Base-by-base conservation (phyloP, 1,140 invertebrate species). In the Nilaparvata lugens region DNA sequence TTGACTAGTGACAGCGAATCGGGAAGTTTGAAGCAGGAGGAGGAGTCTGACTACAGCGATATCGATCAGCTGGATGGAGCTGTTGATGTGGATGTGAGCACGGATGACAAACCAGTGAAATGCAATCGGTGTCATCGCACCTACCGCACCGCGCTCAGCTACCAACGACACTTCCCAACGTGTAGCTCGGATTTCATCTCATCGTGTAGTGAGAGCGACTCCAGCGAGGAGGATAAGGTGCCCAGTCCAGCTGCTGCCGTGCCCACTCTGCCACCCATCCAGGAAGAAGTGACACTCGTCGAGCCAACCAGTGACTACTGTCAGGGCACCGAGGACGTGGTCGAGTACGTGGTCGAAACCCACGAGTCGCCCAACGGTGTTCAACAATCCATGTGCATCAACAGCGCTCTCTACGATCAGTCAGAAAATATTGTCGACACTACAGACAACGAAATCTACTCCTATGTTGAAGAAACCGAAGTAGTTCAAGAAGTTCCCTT, bases 101-200 rank as follows among this genome's bases (percentile, higher is more conserved):
- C 53, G 7, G 66, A 72, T 19, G 85, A 87, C 65, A 83, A 81
- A 63, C 87, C 90, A 16, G 91, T 94, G 0, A 90, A 87, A 66
- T 95, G 93, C 74, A 82, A 86, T 63, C 81, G 86, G 56, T 97
- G 93, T 71, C 88, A 90, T 67, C 86, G 90, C 67, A 88, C 90
- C 2, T 97, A 96, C 71, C 80, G 93, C 68, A 95, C 91, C 11
- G 84, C 84, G 64, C 84, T 88, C 52, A 93, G 91, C 65, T 95
- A 88, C 68, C 84, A 90, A 66, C 80, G 88, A 25, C 93, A 97
- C 73, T 74, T 92, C 45, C 75, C 81, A 11, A 83, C 79, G 18
- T 96, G 93, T 72, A 69, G 60, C 58, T 61, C 60, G 54, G 87
- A 89, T 66, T 78, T 79, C 64, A 80, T 85, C 51, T 73, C 78